Base-by-base conservation (phyloP, 2,888 invertebrate species). In the Mythimna albipuncta region DNA sequence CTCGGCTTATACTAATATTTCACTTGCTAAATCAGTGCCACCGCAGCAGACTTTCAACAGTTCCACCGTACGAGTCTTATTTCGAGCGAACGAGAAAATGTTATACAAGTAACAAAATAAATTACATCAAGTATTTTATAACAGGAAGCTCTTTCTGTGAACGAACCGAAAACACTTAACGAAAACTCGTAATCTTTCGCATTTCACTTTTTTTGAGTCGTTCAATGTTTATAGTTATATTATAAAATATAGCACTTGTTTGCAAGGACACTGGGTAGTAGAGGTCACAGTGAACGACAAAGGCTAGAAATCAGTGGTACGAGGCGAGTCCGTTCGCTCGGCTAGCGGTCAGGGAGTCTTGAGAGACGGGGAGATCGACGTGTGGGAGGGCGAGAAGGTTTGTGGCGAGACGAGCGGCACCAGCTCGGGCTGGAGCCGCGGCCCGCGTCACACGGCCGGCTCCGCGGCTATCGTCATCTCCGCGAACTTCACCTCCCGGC, bases 401-500 rank as follows among this genome's bases (percentile, higher is more conserved):
- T 82, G 85, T 54, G 89, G 88, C 63, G 90, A 86, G 50, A 94
- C 92, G 79, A 96, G 96, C 94, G 96, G 96, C 94, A 95, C 96
- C 95, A 96, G 96, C 93, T 96, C 96, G 80, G 91, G 94, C 95
- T 95, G 96, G 94, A 89, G 96, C 95, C 95, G 94, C 95, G 91
- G 95, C 95, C 93, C 94, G 92, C 93, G 96, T 96, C 96, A 96
- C 94, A 95, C 95, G 75, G 89, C 88, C 66, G 95, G 93, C 86
- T 93, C 93, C 47, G 88, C 81, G 26, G 89, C 86, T 54, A 90
- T 79, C 72, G 91, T 79, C 79, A 91, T 89, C 90, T 96, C 96
- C 65, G 96, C 96, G 78, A 96, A 97, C 89, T 96, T 97, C 61
- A 97, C 97, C 87, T 97, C 97, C 65, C 96, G 93, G 54, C 93